Conservation (phyloP, 1,140 invertebrate species). For the Augochlora pura region DNA sequence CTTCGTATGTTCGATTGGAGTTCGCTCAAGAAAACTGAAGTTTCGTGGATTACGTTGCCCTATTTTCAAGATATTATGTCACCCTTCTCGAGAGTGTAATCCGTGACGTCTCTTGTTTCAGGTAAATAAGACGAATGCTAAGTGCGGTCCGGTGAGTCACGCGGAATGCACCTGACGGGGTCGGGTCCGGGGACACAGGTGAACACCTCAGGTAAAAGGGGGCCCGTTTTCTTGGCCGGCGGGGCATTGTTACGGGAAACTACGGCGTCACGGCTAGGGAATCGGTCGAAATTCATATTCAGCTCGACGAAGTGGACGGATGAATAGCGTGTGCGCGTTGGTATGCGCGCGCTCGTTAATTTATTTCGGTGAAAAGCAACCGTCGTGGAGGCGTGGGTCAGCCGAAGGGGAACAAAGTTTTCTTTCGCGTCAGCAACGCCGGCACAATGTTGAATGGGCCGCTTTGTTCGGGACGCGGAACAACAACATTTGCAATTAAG, state of each 20-base stretch:
- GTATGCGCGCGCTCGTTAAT: conserved; percentile 28
- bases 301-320: not conserved
- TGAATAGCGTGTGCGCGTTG: not conserved
- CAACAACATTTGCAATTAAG: conserved; percentile 15
- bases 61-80: too few relatives aligned
- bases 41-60: too few relatives aligned
- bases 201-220: conserved; percentile 30
- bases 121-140: too few relatives aligned
- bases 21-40: too few relatives aligned
- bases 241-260: conserved; percentile 19
- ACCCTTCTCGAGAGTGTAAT: too few relatives aligned
- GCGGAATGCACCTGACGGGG: conserved; percentile 17
- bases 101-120: too few relatives aligned
- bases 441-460: not conserved
- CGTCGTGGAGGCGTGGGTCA: not conserved
- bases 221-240: not conserved
- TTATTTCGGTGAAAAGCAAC: conserved; percentile 22
- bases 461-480: not conserved
- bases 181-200: conserved; percentile 34
- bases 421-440: not conserved
- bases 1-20: too few relatives aligned
- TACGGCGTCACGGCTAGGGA: not conserved
- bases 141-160: too few relatives aligned
- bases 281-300: conserved; percentile 26
- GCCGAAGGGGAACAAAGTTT: not conserved